Evolutionary conservation across 2,888 invertebrate species (phyloP), one percentile per base, ranked within the genome.

Genomic region (Catocala fraxini): DNA sequence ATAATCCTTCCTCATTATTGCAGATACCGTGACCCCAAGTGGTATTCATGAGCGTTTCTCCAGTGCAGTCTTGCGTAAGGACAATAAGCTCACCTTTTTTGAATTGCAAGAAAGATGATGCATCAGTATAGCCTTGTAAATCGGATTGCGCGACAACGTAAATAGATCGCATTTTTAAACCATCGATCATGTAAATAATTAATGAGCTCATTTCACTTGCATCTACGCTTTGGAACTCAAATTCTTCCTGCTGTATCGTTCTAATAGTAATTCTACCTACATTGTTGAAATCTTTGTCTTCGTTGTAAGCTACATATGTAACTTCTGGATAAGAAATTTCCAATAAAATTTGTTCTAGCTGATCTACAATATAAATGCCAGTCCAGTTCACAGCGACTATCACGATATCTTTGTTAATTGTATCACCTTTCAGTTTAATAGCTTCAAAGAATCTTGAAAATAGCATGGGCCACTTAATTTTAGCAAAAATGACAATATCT

Each of bases 371-470:
- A 82, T 97, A 98, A 56, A 99, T 96, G 1, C 99, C 99, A 0
- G 97, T 97, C 96, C 98, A 98, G 89, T 99, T 99, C 4, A 99
- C 96, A 4, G 99, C 99, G 69, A 99, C 96, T 57, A 99, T 98
- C 15, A 98, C 95, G 76, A 98, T 96, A 75, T 96, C 95, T 73
- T 95, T 96, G 6, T 95, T 93, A 6, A 97, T 93, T 35, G 95
- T 93, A 0, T 96, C 96, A 0, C 97, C 97, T 65, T 96, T 96
- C 51, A 96, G 89, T 84, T 97, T 97, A n/a, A 97, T 95, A 0
- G 97, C 98, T 93, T 99, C 99, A 83, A 97, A 99, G 88, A 99
- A 99, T 82, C 98, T 95, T 0, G 99, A 99, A 89, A 99, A 99
- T 6, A 99, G 93, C 88, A 99, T 96, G 0, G 99, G 98, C 99